These are phyloP conservation scores for Oncorhynchus nerka DNA, from an alignment of 2,113 vertebrate species.

Conservation along the genomic window DNA sequence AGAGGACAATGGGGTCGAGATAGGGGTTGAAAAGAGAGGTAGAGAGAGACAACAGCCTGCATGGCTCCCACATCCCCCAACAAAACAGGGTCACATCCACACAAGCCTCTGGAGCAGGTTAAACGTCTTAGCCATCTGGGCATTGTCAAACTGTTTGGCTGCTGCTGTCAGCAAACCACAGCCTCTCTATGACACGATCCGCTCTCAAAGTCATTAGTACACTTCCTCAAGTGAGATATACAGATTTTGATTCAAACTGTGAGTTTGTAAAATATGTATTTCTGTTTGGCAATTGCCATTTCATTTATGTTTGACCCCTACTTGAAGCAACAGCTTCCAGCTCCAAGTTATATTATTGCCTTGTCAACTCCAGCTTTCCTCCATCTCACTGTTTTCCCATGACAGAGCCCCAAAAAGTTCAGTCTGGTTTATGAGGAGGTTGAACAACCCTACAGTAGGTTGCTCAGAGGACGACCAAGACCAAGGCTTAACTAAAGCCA, in stretches of 20 bases:
- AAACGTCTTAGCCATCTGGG: slow-evolving; percentile 20
- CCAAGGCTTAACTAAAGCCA: not conserved
- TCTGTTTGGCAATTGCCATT: not conserved
- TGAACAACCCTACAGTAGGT: slow-evolving; percentile 11
- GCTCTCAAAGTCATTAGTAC: slow-evolving; percentile 13
- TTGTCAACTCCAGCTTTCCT: slow-evolving; percentile 37
- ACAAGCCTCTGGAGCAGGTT: not conserved
- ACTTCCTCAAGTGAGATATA: slow-evolving; percentile 8
- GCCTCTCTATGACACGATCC: not conserved
- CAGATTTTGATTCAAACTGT: not conserved
- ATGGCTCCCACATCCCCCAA: not conserved
- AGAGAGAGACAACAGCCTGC: not conserved
- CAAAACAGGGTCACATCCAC: not conserved
- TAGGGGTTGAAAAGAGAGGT: not conserved
- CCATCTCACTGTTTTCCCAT: slow-evolving; percentile 34
- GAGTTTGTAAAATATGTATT: not conserved
- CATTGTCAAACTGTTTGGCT: slow-evolving; percentile 10
- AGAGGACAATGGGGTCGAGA: not conserved
- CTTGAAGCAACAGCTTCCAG: slow-evolving; percentile 18
- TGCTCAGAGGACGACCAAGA: slow-evolving; percentile 1
- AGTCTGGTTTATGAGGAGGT: slow-evolving; percentile 24
- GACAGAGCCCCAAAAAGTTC: slow-evolving; percentile 23
- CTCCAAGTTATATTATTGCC: slow-evolving; percentile 38
- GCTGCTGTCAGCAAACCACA: slow-evolving; percentile 1
- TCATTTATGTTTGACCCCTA: slow-evolving; percentile 12